Percentiles rank a stretch among this genome's conserved stretches.
Conservation (phyloP, 2,113 vertebrate genomes). For the Pachyramphus minor region DNA sequence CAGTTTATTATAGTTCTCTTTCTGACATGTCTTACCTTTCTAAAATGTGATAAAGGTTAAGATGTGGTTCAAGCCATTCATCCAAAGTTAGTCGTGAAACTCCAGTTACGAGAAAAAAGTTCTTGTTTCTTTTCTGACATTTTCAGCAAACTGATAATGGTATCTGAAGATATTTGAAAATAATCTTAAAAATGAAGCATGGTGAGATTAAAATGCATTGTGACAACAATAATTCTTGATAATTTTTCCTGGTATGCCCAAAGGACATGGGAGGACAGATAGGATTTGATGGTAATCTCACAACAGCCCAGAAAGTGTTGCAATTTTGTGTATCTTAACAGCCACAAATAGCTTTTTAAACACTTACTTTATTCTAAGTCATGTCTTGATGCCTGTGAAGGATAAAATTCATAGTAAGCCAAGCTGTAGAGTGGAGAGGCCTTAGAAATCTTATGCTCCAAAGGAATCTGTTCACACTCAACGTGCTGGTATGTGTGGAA, state of each 20-base stretch:
- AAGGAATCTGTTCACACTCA: not conserved
- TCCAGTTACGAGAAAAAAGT: not conserved
- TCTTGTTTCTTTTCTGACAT: not conserved
- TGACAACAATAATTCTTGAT: not conserved
- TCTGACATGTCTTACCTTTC: not conserved
- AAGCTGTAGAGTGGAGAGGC: not conserved
- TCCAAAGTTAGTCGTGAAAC: not conserved
- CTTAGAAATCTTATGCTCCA: not conserved
- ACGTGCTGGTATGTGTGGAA: not conserved
- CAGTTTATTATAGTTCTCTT: not conserved
- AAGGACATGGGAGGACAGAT: not conserved
- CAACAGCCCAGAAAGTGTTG: not conserved
- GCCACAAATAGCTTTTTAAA: not conserved
- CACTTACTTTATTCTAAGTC: not conserved
- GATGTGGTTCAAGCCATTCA: not conserved
- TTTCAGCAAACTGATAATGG: not conserved
- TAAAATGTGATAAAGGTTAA: not conserved
- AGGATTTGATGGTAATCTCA: not conserved
- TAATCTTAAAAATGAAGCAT: not conserved
- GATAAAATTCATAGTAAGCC: not conserved
- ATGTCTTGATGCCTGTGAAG: not conserved
- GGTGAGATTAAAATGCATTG: not conserved
- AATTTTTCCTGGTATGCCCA: not conserved
- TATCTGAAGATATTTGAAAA: not conserved
- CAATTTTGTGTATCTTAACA: not conserved